Base-by-base conservation (phyloP, 2,797 vertebrate genomes). In the Syngnathus rostellatus region DNA sequence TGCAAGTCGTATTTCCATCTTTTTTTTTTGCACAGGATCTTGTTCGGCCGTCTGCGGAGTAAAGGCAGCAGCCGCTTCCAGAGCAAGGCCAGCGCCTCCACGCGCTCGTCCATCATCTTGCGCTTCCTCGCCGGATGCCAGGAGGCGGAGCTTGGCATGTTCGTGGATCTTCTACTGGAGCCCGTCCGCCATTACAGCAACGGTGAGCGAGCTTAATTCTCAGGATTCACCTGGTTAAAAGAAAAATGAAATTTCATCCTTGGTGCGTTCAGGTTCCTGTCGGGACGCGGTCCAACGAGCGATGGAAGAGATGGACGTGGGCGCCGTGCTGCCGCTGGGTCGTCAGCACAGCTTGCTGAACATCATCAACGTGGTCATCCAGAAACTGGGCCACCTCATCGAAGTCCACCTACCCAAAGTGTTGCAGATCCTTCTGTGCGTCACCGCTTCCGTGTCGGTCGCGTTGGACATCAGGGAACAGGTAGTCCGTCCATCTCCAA, bases 21-120 rank as follows among this genome's bases (percentile, higher is more conserved):
- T 9, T 16, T 10, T 51, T 50, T n/a, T 37, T 1, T 50, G 3
- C 37, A 21, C 31, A 99, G 97, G 88, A 91, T 99, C 83, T 88
- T 99, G 43, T 98, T 94, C 40, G 97, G 97, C 2, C 92, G 97
- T 53, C 93, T 99, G 92, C 93, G 93, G 81, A 94, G 92, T 64
- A 98, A 94, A 90, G 93, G 93, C 0, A 94, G 95, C 65, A 98
- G 85, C 78, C 97, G 93, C 88, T 96, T 97, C 10, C 95, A 99
- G 81, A 94, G 97, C 48, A 98, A 93, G 70, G 86, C 95, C 1
- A 85, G 87, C 4, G 87, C 94, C 0, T 65, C 90, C 43, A 87
- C 92, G 12, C 92, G 96, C 12, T 95, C 94, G 83, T 93, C 94
- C 25, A 97, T 97, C 0, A 94, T 99, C 31, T 83, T 99, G 70